These are phyloP conservation scores for Zosterops japonicus DNA, from an alignment of 2,113 vertebrate species.

Conservation along the genomic window DNA sequence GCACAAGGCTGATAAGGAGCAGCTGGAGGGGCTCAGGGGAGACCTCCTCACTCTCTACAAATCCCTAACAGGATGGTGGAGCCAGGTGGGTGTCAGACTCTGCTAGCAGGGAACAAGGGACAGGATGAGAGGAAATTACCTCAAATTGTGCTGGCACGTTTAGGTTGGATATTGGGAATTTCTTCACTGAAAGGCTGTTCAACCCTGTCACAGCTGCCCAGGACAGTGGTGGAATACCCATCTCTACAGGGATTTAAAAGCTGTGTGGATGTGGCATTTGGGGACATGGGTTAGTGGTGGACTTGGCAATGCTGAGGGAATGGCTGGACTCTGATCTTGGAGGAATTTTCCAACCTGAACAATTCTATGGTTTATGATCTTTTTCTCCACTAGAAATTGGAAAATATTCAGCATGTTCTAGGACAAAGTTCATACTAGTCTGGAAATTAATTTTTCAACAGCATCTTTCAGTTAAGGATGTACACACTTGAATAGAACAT, in stretches of 20 bases:
- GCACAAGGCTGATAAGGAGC: background rate
- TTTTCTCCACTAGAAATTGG: background rate
- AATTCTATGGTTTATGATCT: background rate
- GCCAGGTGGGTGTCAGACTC: background rate
- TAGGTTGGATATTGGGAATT: background rate
- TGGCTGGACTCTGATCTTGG: background rate
- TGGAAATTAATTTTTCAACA: background rate
- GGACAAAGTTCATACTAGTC: background rate
- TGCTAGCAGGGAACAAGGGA: background rate
- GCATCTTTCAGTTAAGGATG: background rate
- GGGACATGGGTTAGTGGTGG: background rate
- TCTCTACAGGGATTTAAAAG: background rate
- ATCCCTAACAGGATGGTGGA: background rate
- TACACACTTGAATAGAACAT: background rate
- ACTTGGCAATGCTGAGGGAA: background rate
- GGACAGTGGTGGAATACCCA: background rate
- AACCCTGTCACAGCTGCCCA: background rate
- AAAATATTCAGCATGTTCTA: background rate
- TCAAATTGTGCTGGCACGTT: background rate
- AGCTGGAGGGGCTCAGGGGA: background rate
- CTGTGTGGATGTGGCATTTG: background rate
- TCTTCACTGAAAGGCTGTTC: background rate
- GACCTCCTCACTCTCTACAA: accelerated
- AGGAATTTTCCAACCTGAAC: background rate
- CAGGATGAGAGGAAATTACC: background rate